These are phyloP conservation scores for Chrysopa pallens DNA, from an alignment of 1,140 invertebrate genomes.

Conservation along the genomic window DNA sequence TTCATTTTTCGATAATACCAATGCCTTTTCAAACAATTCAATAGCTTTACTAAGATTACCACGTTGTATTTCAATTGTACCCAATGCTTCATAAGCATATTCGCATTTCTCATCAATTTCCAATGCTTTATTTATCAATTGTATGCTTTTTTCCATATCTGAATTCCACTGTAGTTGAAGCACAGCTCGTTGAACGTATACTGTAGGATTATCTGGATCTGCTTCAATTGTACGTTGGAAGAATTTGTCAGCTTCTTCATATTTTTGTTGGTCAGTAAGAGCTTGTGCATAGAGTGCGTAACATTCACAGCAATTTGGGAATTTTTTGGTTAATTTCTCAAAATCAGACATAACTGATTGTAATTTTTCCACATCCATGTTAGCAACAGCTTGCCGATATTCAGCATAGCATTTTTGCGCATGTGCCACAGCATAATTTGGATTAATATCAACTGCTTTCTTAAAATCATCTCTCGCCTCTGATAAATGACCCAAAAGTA, in stretches of 20 bases:
- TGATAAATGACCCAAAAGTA: conserved; percentile 61
- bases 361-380: conserved; percentile 33
- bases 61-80: conserved; percentile 83
- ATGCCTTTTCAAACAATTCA: conserved; percentile 76
- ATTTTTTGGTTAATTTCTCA: conserved; percentile 53
- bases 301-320: conserved; percentile 68
- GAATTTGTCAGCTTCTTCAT: conserved; percentile 58
- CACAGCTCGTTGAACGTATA: conserved; percentile 75
- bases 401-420: conserved; percentile 79
- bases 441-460: conserved; percentile 62
- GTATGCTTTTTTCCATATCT: conserved; percentile 59
- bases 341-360: conserved; percentile 48
- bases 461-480: conserved; percentile 68
- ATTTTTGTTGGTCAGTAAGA: conserved; percentile 65
- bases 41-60: conserved; percentile 69
- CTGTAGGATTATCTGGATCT: conserved; percentile 70
- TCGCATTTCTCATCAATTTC: conserved; percentile 81
- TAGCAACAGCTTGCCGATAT: conserved; percentile 43
- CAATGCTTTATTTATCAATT: conserved; percentile 65
- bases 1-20: conserved; percentile 64
- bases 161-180: conserved; percentile 66
- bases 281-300: conserved; percentile 71
- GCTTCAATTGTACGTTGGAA: conserved; percentile 65
- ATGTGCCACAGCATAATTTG: conserved; percentile 62
- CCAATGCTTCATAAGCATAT: conserved; percentile 87